Evolutionary conservation across 2,888 invertebrate species (phyloP).

Genomic region (Dolomedes plantarius): DNA sequence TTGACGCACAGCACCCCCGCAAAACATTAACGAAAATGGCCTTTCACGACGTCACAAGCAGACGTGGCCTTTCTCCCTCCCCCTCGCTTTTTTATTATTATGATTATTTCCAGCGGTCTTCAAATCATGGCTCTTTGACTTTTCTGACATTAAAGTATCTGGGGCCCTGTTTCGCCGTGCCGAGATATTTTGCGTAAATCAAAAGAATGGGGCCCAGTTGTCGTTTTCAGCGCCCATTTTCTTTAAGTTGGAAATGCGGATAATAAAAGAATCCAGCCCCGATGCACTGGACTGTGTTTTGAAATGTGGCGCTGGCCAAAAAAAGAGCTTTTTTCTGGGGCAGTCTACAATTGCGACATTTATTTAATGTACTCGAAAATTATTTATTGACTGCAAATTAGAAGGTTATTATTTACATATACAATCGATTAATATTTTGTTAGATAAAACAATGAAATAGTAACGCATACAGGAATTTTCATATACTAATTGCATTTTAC

Average conservation of each 20-base stretch:
- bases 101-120: slow-evolving; percentile 54
- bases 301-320: not conserved
- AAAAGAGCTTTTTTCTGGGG: too few species aligned
- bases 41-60: slow-evolving; percentile 56
- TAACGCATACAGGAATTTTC: too few species aligned
- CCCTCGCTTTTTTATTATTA: slow-evolving; percentile 46
- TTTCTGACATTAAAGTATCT: slow-evolving; percentile 63
- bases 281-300: slow-evolving; percentile 12
- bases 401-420: too few species aligned
- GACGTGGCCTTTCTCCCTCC: not conserved
- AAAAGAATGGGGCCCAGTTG: slow-evolving; percentile 61
- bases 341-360: too few species aligned
- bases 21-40: slow-evolving; percentile 68
- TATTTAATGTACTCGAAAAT: too few species aligned
- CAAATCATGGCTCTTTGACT: slow-evolving; percentile 69
- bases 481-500: too few species aligned
- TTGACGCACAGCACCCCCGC: slow-evolving; percentile 57
- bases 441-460: too few species aligned
- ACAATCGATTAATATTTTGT: too few species aligned
- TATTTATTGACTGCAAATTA: too few species aligned
- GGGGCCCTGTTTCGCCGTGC: slow-evolving; percentile 48
- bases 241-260: slow-evolving; percentile 18
- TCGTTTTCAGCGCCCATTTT: slow-evolving; percentile 52
- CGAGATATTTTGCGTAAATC: slow-evolving; percentile 70
- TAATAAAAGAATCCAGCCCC: slow-evolving; percentile 29